Evolutionary conservation across 37 sponge, comb jelly and placozoan species (phyloP), one percentile per base, ranked within the genome.

Genomic region (Ephydatia muelleri): DNA sequence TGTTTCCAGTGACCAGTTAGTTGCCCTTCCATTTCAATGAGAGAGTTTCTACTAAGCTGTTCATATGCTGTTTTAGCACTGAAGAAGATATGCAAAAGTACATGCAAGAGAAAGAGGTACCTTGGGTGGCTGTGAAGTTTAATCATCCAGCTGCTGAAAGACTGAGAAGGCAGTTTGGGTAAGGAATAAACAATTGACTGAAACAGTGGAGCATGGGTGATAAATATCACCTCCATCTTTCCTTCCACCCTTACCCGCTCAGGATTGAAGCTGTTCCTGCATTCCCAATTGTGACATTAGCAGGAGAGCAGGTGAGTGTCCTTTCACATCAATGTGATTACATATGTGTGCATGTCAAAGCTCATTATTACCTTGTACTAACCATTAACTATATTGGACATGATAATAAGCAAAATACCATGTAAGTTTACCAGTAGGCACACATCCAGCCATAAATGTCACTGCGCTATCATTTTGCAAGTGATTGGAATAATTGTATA

Each of bases 1-100:
- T 65, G 77, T 94, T 3, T 91, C 94, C 19, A 94, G 92, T 85
- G 94, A 94, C 80, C 71, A 94, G 94, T 94, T 47, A 79, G 91
- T 90, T 57, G 16, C 57, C 16, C 57, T 1, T 57, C 19, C 57
- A 57, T 57, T 11, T 57, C 9, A 57, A 21, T 1, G 19, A 1
- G 0, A 57, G 57, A n/a, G n/a, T n/a, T 14, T 1, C 16, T 1
- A 11, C 16, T 57, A 57, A 57, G 57, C 57, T n/a, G n/a, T n/a
- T n/a, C n/a, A n/a, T n/a, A n/a, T n/a, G n/a, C n/a, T n/a, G n/a
- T n/a, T n/a, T 0, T 36, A 93, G 94, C 68, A 76, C 94, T 40
- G 73, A 87, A 34, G 84, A 80, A 47, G 94, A 87, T 36, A 90
- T 90, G 91, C 35, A 81, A 48, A 76, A 84, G 81, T 89, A 93